These are phyloP conservation scores for Empidonax alnorum DNA, from an alignment of 2,113 vertebrate species.

Conservation along the genomic window DNA sequence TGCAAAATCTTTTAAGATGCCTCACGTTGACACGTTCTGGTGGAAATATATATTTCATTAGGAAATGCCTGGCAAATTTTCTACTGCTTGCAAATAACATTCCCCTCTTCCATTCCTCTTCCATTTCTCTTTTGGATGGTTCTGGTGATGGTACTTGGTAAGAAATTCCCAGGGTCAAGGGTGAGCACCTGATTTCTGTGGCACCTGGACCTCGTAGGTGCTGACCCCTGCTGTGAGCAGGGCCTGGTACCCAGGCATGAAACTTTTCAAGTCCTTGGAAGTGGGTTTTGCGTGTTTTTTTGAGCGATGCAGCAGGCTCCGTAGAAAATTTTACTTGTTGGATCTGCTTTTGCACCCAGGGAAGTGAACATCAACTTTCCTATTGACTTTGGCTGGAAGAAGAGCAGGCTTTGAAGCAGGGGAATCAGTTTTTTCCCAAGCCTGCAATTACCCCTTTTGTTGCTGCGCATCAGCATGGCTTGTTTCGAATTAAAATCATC, in stretches of 20 bases:
- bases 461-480: neutral
- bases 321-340: neutral
- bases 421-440: neutral
- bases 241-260: neutral
- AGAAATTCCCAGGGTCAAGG: neutral
- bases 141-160: neutral
- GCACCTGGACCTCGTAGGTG: neutral
- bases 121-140: neutral
- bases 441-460: conserved; percentile 22
- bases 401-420: neutral
- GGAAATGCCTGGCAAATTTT: neutral
- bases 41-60: neutral
- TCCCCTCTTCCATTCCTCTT: neutral
- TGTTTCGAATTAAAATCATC: neutral
- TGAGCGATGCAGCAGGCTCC: neutral
- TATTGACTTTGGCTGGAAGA: neutral
- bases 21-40: neutral
- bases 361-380: neutral
- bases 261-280: neutral
- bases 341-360: neutral
- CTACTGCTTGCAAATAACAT: neutral
- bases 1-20: neutral
- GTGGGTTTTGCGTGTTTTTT: neutral
- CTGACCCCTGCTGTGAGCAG: neutral
- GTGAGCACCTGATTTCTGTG: neutral